These are phyloP conservation scores for Drosophila nebulosa DNA, from an alignment of 1,140 invertebrate species.

Conservation along the genomic window DNA sequence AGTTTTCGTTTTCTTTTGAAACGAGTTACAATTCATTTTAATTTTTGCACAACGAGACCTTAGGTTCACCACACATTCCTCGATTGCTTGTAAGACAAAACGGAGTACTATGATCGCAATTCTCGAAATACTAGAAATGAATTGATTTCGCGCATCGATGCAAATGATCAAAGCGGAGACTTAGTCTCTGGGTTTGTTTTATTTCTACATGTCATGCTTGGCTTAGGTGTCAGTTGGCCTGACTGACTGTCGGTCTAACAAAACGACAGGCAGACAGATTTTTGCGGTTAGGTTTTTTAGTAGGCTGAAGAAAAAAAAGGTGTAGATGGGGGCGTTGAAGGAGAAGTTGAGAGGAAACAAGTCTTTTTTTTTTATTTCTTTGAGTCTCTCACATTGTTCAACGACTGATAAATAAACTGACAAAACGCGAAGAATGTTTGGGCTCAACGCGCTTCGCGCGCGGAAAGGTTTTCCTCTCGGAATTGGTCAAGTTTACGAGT, in stretches of 20 bases:
- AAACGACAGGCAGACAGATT: slow-evolving; percentile 9
- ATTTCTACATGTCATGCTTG: not conserved
- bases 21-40: no score
- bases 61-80: slow-evolving; percentile 6
- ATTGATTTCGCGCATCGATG: slow-evolving; percentile 74
- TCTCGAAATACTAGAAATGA: slow-evolving; percentile 60
- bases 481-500: slow-evolving; percentile 38
- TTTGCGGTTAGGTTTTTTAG: slow-evolving; percentile 44
- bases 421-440: slow-evolving; percentile 22
- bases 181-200: slow-evolving; percentile 5
- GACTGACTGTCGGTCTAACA: slow-evolving; percentile 15
- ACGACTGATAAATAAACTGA: not conserved
- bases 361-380: not conserved
- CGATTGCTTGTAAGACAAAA: slow-evolving; percentile 20
- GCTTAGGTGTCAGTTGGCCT: slow-evolving; percentile 51
- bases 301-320: not conserved
- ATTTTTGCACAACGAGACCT: no score
- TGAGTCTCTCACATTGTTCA: not conserved
- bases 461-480: slow-evolving; percentile 12
- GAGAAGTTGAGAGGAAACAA: not conserved
- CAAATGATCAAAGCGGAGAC: slow-evolving; percentile 69
- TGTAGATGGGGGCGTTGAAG: not conserved
- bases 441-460: slow-evolving; percentile 19
- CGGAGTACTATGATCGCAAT: not conserved
- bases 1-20: no score